These are phyloP conservation scores for Sebastiscus albofasciatus DNA, from an alignment of 2,797 vertebrate genomes.

Conservation along the genomic window DNA sequence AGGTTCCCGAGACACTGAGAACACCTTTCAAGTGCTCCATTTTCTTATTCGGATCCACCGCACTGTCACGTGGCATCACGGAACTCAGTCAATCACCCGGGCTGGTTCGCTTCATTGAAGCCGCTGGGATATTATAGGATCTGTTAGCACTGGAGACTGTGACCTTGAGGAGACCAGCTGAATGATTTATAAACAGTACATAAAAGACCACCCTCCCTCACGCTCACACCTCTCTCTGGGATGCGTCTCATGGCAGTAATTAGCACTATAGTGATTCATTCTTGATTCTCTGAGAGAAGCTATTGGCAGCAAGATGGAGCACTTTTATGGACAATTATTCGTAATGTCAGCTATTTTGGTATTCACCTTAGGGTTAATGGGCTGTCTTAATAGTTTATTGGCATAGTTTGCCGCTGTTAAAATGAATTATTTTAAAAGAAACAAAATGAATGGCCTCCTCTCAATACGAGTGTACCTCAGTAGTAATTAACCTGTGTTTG, in stretches of 20 bases:
- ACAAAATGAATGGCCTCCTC: slow-evolving; percentile 6
- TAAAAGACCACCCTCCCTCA: slow-evolving; percentile 11
- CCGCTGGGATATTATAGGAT: slow-evolving; percentile 22
- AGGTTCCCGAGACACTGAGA: background rate
- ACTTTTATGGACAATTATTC: slow-evolving; percentile 30
- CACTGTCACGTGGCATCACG: background rate
- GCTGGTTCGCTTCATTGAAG: slow-evolving; percentile 7
- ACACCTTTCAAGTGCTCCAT: background rate
- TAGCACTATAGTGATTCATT: slow-evolving; percentile 57
- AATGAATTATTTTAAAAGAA: slow-evolving; percentile 19
- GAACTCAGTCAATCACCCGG: background rate
- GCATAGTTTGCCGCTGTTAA: background rate
- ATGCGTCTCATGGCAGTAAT: slow-evolving; percentile 54
- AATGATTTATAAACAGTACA: slow-evolving; percentile 50
- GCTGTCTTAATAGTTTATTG: slow-evolving; percentile 31
- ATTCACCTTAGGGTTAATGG: slow-evolving; percentile 41
- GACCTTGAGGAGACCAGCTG: slow-evolving; percentile 46
- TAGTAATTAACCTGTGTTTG: slow-evolving; percentile 24
- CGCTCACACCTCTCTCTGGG: background rate
- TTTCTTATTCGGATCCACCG: slow-evolving; percentile 1
- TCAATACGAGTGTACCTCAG: background rate
- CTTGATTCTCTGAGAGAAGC: slow-evolving; percentile 29
- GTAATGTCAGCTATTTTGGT: slow-evolving; percentile 31
- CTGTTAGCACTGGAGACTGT: background rate
- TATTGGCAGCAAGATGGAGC: slow-evolving; percentile 44